Conservation (phyloP, 2,113 vertebrate genomes). For the Kryptolebias marmoratus region DNA sequence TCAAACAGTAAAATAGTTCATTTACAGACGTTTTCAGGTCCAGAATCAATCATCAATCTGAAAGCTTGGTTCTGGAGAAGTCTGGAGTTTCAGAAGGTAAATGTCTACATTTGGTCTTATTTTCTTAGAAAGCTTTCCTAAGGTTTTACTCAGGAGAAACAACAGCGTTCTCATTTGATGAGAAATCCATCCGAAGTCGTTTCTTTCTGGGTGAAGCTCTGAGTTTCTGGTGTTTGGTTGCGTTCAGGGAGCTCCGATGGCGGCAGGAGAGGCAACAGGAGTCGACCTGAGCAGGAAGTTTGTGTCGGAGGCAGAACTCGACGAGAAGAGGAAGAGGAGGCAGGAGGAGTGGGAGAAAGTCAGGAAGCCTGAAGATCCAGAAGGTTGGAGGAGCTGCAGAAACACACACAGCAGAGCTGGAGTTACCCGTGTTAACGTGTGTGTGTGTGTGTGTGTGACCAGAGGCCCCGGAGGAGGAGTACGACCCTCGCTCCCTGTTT, state of each 20-base stretch:
- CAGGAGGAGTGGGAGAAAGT: slow-evolving; percentile 99
- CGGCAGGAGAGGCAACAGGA: slow-evolving; percentile 82
- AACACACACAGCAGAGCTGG: neutral
- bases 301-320: slow-evolving; percentile 91
- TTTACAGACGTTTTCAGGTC: no score
- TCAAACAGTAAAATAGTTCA: no score
- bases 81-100: no score
- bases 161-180: no score
- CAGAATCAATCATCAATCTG: no score
- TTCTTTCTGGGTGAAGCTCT: no score
- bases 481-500: slow-evolving; percentile 90
- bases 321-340: slow-evolving; percentile 91
- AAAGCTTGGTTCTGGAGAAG: no score
- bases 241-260: slow-evolving; percentile 68
- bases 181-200: no score
- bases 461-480: slow-evolving; percentile 95
- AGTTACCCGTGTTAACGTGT: no score
- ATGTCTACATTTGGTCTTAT: no score
- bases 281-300: slow-evolving; percentile 93
- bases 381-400: slow-evolving; percentile 79
- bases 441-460: slow-evolving; percentile 41
- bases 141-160: no score
- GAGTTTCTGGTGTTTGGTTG: slow-evolving; percentile 1
- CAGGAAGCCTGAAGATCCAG: slow-evolving; percentile 93
- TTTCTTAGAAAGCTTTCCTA: no score